Conservation (phyloP, 2,113 vertebrate species). For the Lepus timidus region DNA sequence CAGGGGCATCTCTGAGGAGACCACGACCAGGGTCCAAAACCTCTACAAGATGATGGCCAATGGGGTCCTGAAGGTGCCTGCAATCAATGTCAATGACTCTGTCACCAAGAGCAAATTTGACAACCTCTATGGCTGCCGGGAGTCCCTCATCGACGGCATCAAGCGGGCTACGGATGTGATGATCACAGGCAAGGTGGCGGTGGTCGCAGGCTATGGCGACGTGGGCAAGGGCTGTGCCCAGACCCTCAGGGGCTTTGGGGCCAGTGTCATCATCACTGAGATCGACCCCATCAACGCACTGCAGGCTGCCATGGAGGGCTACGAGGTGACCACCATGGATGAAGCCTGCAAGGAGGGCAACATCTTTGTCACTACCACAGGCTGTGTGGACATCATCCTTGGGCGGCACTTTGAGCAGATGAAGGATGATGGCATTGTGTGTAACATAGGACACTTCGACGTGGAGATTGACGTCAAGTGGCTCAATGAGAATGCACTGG, state of each 20-base stretch:
- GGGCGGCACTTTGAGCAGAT: conserved; percentile 97
- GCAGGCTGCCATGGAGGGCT: conserved; percentile 99
- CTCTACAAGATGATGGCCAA: conserved; percentile 97
- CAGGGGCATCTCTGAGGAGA: conserved; percentile 96
- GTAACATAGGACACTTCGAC: conserved; percentile 99
- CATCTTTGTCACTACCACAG: conserved; percentile 98
- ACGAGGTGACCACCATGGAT: conserved; percentile 99
- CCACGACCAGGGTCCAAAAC: conserved; percentile 98
- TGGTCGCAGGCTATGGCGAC: conserved; percentile 97
- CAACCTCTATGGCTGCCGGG: conserved; percentile 98
- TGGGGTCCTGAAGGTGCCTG: conserved; percentile 95
- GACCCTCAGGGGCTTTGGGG: conserved; percentile 95
- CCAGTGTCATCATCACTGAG: conserved; percentile 97
- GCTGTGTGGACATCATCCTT: conserved; percentile 95
- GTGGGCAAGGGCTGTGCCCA: conserved; percentile 98
- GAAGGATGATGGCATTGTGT: conserved; percentile 98
- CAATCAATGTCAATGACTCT: conserved; percentile 98
- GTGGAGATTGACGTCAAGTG: conserved; percentile 97
- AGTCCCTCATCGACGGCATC: conserved; percentile 98
- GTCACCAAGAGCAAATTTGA: conserved; percentile 99
- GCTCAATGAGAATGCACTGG: conserved; percentile 93
- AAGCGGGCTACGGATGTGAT: conserved; percentile 98
- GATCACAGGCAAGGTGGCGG: conserved; percentile 98
- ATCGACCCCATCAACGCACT: conserved; percentile 98
- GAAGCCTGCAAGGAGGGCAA: conserved; percentile 98